These are phyloP conservation scores for Lanius collurio DNA, from an alignment of 2,113 vertebrate genomes.

Conservation along the genomic window DNA sequence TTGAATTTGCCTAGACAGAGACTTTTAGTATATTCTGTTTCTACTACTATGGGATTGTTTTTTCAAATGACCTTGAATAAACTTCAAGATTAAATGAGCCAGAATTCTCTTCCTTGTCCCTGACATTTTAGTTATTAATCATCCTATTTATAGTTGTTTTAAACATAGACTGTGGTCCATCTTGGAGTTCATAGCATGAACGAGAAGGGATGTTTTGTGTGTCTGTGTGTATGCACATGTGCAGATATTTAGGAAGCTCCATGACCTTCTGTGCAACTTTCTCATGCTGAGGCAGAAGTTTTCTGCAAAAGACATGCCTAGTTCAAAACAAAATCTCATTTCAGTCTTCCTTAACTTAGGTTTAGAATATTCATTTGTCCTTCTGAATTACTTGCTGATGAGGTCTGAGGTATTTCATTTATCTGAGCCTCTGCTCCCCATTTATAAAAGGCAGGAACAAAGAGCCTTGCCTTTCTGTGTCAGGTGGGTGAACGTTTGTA, in stretches of 20 bases:
- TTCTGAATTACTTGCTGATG: neutral
- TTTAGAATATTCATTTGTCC: neutral
- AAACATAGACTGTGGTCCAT: neutral
- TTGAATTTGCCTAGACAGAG: neutral
- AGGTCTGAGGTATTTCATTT: neutral
- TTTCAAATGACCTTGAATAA: constrained; percentile 1
- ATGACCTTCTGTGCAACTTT: neutral
- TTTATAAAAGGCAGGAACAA: neutral
- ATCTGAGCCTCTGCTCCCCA: neutral
- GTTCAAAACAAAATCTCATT: neutral
- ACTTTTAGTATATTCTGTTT: neutral
- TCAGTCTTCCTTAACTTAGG: neutral
- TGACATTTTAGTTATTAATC: neutral
- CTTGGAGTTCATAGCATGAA: neutral
- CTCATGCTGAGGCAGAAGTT: neutral
- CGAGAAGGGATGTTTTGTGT: neutral
- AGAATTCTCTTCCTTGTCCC: neutral
- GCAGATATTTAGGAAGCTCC: neutral
- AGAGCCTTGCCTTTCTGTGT: neutral
- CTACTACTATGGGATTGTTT: neutral
- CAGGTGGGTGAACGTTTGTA: neutral
- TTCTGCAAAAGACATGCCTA: neutral
- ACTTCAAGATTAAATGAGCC: constrained; percentile 7
- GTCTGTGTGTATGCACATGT: no score
- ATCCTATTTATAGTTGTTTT: neutral